phyloP scores from a whole-genome alignment of 37 sponge, comb jelly and placozoan species.

The Tethya wilhelma region DNA sequence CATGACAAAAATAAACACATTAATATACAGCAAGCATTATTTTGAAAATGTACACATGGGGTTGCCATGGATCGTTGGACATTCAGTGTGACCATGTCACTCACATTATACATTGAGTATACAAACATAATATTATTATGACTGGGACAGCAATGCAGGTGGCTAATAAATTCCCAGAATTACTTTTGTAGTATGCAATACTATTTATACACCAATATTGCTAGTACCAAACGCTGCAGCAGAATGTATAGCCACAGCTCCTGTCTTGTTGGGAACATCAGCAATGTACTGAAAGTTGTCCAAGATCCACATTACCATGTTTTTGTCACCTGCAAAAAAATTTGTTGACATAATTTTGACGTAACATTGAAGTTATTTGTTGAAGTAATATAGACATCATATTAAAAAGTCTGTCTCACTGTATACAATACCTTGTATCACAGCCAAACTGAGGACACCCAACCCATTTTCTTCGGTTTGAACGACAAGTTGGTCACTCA shows the following conservation, averaged over 20 bases:
- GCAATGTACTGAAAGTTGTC: slow-evolving; percentile 52
- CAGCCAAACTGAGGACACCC: slow-evolving; percentile 59
- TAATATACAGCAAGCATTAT: too few species aligned
- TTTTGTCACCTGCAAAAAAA: slow-evolving; percentile 50
- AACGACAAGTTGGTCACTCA: slow-evolving; percentile 26
- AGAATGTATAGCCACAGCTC: slow-evolving; percentile 77
- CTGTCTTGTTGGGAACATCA: slow-evolving; percentile 55
- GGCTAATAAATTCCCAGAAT: too few species aligned
- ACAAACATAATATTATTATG: too few species aligned
- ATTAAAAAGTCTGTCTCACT: not conserved
- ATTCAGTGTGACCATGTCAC: too few species aligned
- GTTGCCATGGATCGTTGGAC: too few species aligned
- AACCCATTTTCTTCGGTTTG: slow-evolving; percentile 62
- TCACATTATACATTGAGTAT: slow-evolving; percentile 13
- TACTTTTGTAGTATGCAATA: too few species aligned
- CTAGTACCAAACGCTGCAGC: slow-evolving; percentile 90
- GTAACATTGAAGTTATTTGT: too few species aligned
- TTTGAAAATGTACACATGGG: too few species aligned
- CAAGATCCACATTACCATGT: slow-evolving; percentile 65
- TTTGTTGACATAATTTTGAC: not conserved
- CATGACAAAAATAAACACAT: too few species aligned
- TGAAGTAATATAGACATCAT: not conserved
- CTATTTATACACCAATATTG: too few species aligned
- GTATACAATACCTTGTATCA: slow-evolving; percentile 58
- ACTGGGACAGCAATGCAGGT: too few species aligned